A percentile compares a stretch with the other conserved stretches of the same genome.
Evolutionary conservation across 2,797 vertebrate species (phyloP).

Genomic region (Cryptoblepharus egeriae): DNA sequence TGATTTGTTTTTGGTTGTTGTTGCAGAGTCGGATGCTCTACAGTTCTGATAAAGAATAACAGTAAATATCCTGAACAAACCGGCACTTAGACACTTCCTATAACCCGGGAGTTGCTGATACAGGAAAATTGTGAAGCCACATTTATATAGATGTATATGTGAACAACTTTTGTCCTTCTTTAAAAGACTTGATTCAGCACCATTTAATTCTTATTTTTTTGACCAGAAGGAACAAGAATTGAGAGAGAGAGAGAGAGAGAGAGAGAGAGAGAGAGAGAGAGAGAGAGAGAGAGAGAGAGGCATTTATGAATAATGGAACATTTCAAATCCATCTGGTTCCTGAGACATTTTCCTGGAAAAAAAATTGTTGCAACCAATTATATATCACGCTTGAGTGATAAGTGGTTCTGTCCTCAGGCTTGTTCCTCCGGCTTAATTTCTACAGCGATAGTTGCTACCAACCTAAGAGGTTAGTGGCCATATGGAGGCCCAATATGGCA

Average conservation of each 20-base stretch:
- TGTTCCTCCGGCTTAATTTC: conserved; percentile 83
- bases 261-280: conserved; percentile 59
- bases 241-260: conserved; percentile 51
- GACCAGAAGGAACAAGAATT: conserved; percentile 75
- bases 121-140: conserved; percentile 27
- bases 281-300: conserved; percentile 55
- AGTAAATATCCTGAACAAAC: background rate
- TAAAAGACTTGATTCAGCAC: conserved; percentile 70
- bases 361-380: conserved; percentile 82
- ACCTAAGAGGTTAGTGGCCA: conserved; percentile 85
- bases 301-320: conserved; percentile 89
- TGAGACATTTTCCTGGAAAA: conserved; percentile 79
- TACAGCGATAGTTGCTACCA: conserved; percentile 82
- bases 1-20: background rate
- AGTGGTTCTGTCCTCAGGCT: conserved; percentile 83
- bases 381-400: conserved; percentile 85
- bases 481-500: conserved; percentile 85
- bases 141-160: background rate
- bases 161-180: conserved; percentile 34
- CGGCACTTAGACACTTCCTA: conserved; percentile 31
- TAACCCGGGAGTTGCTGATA: rapidly evolving
- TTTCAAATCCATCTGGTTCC: conserved; percentile 87
- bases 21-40: conserved; percentile 48
- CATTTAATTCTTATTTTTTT: conserved; percentile 64
- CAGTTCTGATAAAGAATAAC: conserved; percentile 56